phyloP scores from a whole-genome alignment of 2,888 invertebrate species.

The Cerastis leucographa region DNA sequence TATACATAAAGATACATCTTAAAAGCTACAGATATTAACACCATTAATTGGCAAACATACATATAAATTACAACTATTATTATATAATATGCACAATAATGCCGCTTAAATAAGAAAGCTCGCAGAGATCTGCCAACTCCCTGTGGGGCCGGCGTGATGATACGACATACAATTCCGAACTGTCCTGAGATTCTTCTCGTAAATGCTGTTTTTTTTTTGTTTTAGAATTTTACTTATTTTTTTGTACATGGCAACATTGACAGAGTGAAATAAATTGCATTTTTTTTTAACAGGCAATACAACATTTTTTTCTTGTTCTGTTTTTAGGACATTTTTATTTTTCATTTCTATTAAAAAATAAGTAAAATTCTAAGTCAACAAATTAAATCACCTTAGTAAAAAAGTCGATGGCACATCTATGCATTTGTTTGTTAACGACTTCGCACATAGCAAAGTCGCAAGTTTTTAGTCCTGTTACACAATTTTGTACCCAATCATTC shows the following conservation, averaged over 20 bases:
- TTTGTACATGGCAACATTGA: not conserved
- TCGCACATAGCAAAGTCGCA: slow-evolving; percentile 19
- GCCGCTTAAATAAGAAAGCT: slow-evolving; percentile 42
- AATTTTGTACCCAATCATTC: not conserved
- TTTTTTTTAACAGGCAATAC: not conserved
- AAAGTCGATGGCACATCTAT: slow-evolving; percentile 40
- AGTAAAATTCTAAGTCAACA: slow-evolving; percentile 34
- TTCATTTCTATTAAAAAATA: not conserved
- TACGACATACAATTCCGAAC: slow-evolving; percentile 42
- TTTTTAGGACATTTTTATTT: not conserved
- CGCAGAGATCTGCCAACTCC: slow-evolving; percentile 53
- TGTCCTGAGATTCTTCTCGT: slow-evolving; percentile 55
- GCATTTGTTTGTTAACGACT: not conserved
- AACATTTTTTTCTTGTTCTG: not conserved
- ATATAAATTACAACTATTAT: slow-evolving; percentile 44
- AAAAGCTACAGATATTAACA: slow-evolving; percentile 37
- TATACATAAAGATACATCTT: slow-evolving; percentile 26
- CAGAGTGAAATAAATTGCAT: not conserved
- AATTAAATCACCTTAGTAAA: not conserved
- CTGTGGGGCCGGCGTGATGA: slow-evolving; percentile 35
- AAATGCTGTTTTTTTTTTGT: slow-evolving; percentile 25
- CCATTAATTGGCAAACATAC: slow-evolving; percentile 51
- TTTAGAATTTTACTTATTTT: slow-evolving; percentile 36
- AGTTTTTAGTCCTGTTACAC: slow-evolving; percentile 18
- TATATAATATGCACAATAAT: slow-evolving; percentile 45